phyloP scores from a whole-genome alignment of 2,113 vertebrate genomes.

The Hemicordylus capensis region DNA sequence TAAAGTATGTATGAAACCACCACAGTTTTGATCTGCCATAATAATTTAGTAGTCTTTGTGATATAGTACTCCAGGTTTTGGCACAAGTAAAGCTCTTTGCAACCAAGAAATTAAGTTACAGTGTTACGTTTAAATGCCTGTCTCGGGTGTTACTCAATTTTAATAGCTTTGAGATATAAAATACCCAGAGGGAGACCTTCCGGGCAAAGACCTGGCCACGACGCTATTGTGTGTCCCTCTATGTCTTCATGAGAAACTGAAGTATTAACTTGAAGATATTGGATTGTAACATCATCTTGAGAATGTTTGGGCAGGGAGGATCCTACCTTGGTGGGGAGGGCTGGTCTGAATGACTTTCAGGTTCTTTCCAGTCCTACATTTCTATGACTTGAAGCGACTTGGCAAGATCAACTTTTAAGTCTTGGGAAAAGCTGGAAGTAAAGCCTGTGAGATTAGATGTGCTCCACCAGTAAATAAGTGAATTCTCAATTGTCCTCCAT shows the following conservation, averaged over 20 bases:
- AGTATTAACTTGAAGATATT: background rate
- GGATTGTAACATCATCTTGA: background rate
- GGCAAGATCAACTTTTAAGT: background rate
- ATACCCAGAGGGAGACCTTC: rapidly evolving
- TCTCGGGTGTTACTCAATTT: background rate
- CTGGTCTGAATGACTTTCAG: background rate
- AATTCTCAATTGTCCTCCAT: slow-evolving; percentile 13
- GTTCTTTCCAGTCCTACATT: background rate
- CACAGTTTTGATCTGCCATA: background rate
- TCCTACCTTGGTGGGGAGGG: background rate
- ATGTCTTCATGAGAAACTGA: background rate
- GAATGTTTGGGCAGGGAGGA: no score
- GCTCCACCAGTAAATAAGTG: slow-evolving; percentile 10
- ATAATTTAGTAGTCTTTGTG: background rate
- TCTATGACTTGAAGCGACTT: background rate
- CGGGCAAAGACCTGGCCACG: rapidly evolving
- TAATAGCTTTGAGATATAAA: background rate
- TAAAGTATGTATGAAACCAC: no score
- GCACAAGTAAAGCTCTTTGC: background rate
- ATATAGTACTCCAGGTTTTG: background rate
- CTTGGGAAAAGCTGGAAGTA: background rate
- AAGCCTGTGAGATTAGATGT: slow-evolving; percentile 13
- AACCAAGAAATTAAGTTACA: background rate
- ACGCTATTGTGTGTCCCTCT: background rate
- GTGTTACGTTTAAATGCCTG: background rate